phyloP scores from a whole-genome alignment of 2,113 vertebrate species.

The Laterallus jamaicensis region DNA sequence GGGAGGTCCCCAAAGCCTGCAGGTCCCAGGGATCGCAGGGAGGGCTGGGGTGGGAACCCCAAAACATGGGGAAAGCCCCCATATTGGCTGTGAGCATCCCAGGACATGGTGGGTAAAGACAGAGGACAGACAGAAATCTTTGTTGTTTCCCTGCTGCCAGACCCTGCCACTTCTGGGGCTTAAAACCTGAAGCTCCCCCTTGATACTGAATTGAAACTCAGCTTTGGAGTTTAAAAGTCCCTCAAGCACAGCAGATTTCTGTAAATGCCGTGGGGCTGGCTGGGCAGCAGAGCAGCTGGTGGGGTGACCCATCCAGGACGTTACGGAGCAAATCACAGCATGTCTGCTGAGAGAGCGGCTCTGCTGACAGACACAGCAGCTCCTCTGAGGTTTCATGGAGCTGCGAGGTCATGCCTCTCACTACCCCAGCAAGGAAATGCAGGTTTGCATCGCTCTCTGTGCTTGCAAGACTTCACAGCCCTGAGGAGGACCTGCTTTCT shows the following conservation, averaged over 20 bases:
- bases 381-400: neutral
- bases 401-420: neutral
- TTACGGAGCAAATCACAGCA: neutral
- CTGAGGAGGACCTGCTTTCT: neutral
- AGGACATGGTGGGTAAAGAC: accelerated
- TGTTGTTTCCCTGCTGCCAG: neutral
- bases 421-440: neutral
- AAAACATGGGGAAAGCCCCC: accelerated
- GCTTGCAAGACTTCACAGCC: neutral
- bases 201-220: neutral
- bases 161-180: neutral
- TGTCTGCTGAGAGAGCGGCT: neutral
- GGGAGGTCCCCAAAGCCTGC: neutral
- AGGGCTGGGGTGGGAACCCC: neutral
- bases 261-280: accelerated
- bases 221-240: neutral
- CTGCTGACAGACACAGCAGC: neutral
- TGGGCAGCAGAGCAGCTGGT: neutral
- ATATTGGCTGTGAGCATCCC: neutral
- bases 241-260: neutral
- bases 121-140: neutral
- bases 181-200: neutral
- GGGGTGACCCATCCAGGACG: neutral
- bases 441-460: neutral
- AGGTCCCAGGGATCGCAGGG: neutral